Evolutionary conservation across 1,140 invertebrate genomes (phyloP).

Genomic region (Rhyacophila brunnea): DNA sequence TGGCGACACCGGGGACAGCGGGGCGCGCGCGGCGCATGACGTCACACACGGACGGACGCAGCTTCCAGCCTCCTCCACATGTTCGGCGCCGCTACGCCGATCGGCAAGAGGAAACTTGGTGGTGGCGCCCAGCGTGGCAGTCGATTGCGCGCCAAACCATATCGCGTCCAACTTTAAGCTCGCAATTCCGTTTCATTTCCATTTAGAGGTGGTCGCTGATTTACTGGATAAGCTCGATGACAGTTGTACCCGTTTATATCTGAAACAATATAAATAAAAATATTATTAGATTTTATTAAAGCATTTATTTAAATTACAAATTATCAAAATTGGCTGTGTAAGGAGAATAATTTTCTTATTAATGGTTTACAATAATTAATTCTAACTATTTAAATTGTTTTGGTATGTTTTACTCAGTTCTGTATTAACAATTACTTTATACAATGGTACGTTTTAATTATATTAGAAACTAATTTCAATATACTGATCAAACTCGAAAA

Average conservation of each 20-base stretch:
- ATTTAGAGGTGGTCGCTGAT: neutral
- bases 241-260: neutral
- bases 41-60: conserved; percentile 7
- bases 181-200: neutral
- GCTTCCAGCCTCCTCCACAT: conserved; percentile 16
- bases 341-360: too few relatives aligned
- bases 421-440: too few relatives aligned
- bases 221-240: neutral
- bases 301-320: too few relatives aligned
- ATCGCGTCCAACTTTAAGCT: neutral
- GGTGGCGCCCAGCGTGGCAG: neutral
- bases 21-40: conserved; percentile 14
- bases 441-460: too few relatives aligned
- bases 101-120: neutral
- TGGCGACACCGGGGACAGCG: neutral
- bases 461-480: too few relatives aligned
- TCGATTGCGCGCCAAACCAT: neutral
- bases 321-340: too few relatives aligned
- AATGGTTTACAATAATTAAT: too few relatives aligned
- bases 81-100: conserved; percentile 11
- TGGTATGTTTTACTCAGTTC: too few relatives aligned
- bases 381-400: too few relatives aligned
- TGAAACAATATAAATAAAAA: too few relatives aligned
- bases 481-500: too few relatives aligned
- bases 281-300: too few relatives aligned